Conservation (phyloP, 2,797 vertebrate species). For the Avahi laniger region DNA sequence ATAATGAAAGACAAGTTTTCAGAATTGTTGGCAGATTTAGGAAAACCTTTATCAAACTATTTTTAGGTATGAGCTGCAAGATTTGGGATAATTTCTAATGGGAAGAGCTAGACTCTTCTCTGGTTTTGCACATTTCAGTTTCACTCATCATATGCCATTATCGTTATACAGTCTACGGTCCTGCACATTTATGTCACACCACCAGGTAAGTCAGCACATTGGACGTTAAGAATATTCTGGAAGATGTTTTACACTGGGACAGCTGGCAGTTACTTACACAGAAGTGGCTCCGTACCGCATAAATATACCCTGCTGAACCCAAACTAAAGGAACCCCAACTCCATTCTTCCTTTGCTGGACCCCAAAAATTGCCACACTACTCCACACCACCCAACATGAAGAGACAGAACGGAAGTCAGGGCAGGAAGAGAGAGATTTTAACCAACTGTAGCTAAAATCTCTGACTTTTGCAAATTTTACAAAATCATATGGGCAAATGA, state of each 20-base stretch:
- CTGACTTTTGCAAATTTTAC: background rate
- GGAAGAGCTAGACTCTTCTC: background rate
- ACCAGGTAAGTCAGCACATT: background rate
- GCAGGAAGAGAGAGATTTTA: background rate
- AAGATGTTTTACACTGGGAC: background rate
- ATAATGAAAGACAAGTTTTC: background rate
- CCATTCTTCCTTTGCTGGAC: background rate
- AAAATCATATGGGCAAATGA: background rate
- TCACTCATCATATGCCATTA: too few relatives aligned
- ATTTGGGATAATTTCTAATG: background rate
- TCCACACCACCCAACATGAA: background rate
- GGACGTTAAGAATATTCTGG: background rate
- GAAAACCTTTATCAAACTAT: background rate
- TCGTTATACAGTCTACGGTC: rapidly evolving
- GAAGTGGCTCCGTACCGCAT: background rate
- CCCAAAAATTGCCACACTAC: background rate
- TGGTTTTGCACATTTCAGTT: background rate
- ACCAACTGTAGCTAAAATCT: background rate
- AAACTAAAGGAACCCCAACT: background rate
- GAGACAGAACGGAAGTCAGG: background rate
- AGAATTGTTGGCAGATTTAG: background rate
- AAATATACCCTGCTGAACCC: background rate
- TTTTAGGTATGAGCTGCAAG: background rate
- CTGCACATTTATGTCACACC: background rate
- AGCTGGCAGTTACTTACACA: too few relatives aligned